A percentile compares a stretch with the other conserved stretches of the same genome.
phyloP scores from a whole-genome alignment of 2,797 vertebrate genomes.

The Leptoclinus maculatus region DNA sequence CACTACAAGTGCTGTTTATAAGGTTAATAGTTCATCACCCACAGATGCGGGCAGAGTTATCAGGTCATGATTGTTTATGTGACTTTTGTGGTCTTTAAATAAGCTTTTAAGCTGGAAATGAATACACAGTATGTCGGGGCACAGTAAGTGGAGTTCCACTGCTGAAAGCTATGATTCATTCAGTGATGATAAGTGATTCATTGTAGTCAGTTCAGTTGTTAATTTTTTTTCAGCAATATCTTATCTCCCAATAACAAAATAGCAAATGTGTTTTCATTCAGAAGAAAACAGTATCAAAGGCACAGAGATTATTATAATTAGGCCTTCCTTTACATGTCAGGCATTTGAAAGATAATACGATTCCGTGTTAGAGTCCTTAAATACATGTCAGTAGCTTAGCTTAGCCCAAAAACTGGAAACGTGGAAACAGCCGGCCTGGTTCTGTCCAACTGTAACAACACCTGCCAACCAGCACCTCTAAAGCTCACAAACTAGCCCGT shows the following conservation, averaged over 20 bases:
- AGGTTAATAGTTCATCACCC: not conserved
- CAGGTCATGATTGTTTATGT: not conserved
- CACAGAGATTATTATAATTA: not conserved
- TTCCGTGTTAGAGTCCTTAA: not conserved
- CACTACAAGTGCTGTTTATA: not conserved
- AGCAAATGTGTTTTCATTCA: not conserved
- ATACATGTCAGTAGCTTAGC: not conserved
- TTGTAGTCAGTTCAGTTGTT: not conserved
- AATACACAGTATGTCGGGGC: not conserved
- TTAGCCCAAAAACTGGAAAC: not conserved
- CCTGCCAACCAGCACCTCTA: no score
- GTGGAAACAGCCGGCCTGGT: not conserved
- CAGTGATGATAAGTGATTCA: not conserved
- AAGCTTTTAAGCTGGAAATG: slow-evolving; percentile 1
- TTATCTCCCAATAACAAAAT: not conserved
- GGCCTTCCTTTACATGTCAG: not conserved
- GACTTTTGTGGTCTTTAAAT: not conserved
- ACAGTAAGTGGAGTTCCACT: not conserved
- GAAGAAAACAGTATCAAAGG: not conserved
- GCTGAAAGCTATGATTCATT: not conserved
- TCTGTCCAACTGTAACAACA: not conserved
- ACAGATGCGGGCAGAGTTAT: not conserved
- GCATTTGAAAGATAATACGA: not conserved
- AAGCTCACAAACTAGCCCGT: not conserved
- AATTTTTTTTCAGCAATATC: not conserved